Percentiles rank a stretch among this genome's conserved stretches.
These are phyloP conservation scores for Tauraco erythrolophus DNA, from an alignment of 2,113 vertebrate genomes.

Conservation along the genomic window DNA sequence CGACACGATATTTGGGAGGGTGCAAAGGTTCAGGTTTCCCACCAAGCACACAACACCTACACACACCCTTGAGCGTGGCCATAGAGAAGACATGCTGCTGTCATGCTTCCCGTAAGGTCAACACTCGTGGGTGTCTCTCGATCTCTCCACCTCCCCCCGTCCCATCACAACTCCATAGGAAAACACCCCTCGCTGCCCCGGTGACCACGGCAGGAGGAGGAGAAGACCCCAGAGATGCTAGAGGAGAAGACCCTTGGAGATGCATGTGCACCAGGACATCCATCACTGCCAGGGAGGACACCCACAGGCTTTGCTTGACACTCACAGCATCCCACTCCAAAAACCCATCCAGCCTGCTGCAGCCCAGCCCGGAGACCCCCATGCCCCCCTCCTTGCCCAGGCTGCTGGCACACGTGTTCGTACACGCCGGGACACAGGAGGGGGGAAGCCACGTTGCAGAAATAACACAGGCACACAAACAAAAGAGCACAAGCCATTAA, in stretches of 20 bases:
- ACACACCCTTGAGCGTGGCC: fast-evolving
- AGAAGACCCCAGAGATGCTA: neutral
- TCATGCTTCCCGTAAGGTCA: neutral
- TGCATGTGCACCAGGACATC: neutral
- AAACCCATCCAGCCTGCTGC: neutral
- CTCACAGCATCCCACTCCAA: neutral
- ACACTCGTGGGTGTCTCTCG: fast-evolving
- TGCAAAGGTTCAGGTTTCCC: neutral
- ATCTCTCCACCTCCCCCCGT: neutral
- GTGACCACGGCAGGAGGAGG: fast-evolving
- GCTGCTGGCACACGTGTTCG: neutral
- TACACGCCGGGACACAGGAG: neutral
- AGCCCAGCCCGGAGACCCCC: neutral
- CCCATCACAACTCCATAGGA: neutral
- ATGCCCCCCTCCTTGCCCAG: neutral
- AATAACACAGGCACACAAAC: conserved; percentile 65
- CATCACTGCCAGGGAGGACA: neutral
- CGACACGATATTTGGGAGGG: neutral
- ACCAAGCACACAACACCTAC: neutral
- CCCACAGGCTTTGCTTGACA: neutral
- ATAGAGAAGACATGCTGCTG: neutral
- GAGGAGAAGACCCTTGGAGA: neutral
- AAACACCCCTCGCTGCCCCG: neutral
- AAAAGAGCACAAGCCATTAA: conserved; percentile 74
- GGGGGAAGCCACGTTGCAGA: conserved; percentile 15